Base-by-base conservation (phyloP, 2,113 vertebrate species). In the Lophotis ruficrista region DNA sequence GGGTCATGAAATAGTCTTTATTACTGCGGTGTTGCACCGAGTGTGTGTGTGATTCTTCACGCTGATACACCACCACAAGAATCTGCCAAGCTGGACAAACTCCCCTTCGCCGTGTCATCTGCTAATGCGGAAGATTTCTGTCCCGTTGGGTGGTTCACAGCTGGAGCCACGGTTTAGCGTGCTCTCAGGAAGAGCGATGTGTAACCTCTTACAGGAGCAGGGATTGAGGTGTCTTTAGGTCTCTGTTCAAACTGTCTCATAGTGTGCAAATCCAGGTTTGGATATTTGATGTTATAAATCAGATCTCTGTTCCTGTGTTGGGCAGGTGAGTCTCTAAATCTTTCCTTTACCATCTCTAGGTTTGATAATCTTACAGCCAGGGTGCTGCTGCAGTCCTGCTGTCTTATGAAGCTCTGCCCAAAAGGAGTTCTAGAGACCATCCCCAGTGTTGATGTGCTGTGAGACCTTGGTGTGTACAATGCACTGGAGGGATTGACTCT, bases 381-480 rank as follows among this genome's bases (percentile, higher is more conserved):
- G 35, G 11, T 82, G 60, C 43, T 57, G 56, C 91, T 81, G 1
- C 57, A 14, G 13, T 61, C 82, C 47, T 65, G 47, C 53, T 57
- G 30, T 15, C 60, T 30, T 19, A 28, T 10, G 43, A 87, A 78
- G 72, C 16, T 6, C 31, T 73, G 56, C 51, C 64, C 69, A 6
- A 13, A n/a, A 73, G 15, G 51, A 89, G 18, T 45, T 27, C 43
- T 75, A 14, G 47, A 84, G 87, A 68, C 35, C 37, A 35, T 14
- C 28, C 31, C 48, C 14, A 1, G 2, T 2, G 5, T 71, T 62
- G 25, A 1, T 3, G 4, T 30, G 18, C 56, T 60, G 21, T 45
- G 64, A 65, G 61, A 83, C n/a, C 33, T 35, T 1, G 1, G 3
- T 64, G 13, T 2, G 28, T 12, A 11, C 6, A 1, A 7, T 6